Evolutionary conservation across 2,888 invertebrate genomes (phyloP), one percentile per base, ranked within the genome.

Genomic region (Parasteatoda lunata): DNA sequence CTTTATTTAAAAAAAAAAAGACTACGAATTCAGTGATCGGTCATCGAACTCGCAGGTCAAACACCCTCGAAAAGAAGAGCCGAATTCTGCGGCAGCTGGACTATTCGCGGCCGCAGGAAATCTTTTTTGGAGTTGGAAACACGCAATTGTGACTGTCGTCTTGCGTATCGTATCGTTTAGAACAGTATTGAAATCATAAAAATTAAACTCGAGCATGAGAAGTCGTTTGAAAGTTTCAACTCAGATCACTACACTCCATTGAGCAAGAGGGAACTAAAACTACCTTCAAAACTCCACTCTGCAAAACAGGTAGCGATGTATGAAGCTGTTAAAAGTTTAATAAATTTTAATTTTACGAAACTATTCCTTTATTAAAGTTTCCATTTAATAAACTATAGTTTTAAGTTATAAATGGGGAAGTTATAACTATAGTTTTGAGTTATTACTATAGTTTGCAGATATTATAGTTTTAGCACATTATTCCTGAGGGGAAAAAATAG

Each of bases 21-120:
- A 30, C 1, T 30, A 30, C 30, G 30, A 30, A 30, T 30, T 30
- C 5, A 59, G 13, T 59, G n/a, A 47, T 15, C 30, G 79, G 79
- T 79, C 71, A 30, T 48, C 47, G 79, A 70, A 54, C 79, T 30
- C 69, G 71, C 47, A 79, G 79, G 79, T 79, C 79, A 79, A 79
- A 71, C 71, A 79, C 79, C 79, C 71, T 68, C 30, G 77, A 45
- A 77, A 77, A 9, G 51, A 54, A 69, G 54, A 11, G 48, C 54
- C 30, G 69, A 69, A 77, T 69, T 48, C 69, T 51, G 68, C 11
- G 47, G 77, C 77, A 77, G 77, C 30, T 77, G 77, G 69, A 69
- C 69, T 68, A 64, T 4, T 77, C 47, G 7, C 66, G 69, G 52
- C 52, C 77, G 54, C 77, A 77, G 77, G 79, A 79, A 70, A 79